These are phyloP conservation scores for Allobates femoralis DNA, from an alignment of 2,797 vertebrate species.

Conservation along the genomic window DNA sequence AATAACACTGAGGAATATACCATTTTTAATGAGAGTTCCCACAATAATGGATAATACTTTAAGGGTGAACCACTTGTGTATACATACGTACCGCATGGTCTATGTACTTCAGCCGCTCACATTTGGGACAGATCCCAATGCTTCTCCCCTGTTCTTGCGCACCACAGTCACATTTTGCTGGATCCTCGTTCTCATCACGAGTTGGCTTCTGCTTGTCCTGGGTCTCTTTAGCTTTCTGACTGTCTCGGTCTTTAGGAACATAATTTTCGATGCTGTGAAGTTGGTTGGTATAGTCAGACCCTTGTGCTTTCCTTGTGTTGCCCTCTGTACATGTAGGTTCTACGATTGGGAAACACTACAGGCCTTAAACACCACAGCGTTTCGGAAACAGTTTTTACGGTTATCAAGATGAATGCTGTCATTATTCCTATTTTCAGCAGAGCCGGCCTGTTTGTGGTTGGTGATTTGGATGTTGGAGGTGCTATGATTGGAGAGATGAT, in stretches of 20 bases:
- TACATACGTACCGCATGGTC: slow-evolving; percentile 72
- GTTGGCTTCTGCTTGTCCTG: slow-evolving; percentile 69
- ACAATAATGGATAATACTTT: too few relatives aligned
- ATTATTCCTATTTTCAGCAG: slow-evolving; percentile 65
- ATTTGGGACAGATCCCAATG: slow-evolving; percentile 69
- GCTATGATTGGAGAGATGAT: slow-evolving; percentile 71
- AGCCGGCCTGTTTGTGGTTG: slow-evolving; percentile 76
- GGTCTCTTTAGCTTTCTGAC: slow-evolving; percentile 72
- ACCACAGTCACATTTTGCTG: slow-evolving; percentile 68
- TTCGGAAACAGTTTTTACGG: slow-evolving; percentile 83
- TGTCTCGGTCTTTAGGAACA: slow-evolving; percentile 74
- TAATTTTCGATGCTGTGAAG: slow-evolving; percentile 78
- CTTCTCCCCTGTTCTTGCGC: slow-evolving; percentile 74
- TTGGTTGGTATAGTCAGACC: slow-evolving; percentile 73
- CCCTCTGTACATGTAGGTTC: slow-evolving; percentile 73
- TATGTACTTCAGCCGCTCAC: slow-evolving; percentile 72
- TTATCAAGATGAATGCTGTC: slow-evolving; percentile 76
- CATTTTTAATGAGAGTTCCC: too few relatives aligned
- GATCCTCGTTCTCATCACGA: slow-evolving; percentile 80
- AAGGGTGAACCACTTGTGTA: not conserved
- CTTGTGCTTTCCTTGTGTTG: slow-evolving; percentile 70
- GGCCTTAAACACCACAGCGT: slow-evolving; percentile 70
- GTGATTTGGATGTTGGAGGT: slow-evolving; percentile 77
- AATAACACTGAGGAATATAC: too few relatives aligned
- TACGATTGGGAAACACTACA: slow-evolving; percentile 74